Conservation (phyloP, 2,113 vertebrate species). For the Sapajus apella region DNA sequence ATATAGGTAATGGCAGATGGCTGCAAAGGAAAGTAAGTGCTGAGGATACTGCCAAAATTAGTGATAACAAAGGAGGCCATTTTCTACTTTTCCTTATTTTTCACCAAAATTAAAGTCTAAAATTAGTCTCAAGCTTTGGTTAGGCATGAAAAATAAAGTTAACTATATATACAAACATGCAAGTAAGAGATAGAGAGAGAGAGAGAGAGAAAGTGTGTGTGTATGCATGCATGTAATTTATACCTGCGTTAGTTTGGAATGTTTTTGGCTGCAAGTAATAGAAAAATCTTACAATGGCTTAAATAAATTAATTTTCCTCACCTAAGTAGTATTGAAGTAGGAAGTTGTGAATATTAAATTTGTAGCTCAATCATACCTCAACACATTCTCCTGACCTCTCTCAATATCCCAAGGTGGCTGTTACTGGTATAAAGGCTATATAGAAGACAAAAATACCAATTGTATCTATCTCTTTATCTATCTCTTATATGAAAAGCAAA, state of each 20-base stretch:
- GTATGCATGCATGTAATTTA: not conserved
- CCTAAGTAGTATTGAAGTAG: not conserved
- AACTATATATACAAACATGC: not conserved
- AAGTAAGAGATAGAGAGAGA: not conserved
- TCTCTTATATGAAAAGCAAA: slow-evolving; percentile 16
- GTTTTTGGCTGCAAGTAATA: not conserved
- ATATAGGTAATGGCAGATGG: not conserved
- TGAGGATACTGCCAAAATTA: not conserved
- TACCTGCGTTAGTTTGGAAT: not conserved
- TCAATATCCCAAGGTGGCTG: not conserved
- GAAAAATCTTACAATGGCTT: not conserved
- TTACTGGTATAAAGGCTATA: not conserved
- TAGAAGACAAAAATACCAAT: not conserved
- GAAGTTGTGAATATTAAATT: not conserved
- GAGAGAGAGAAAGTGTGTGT: not conserved
- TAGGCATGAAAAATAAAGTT: not conserved
- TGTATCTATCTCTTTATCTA: not conserved
- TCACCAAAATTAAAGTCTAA: not conserved
- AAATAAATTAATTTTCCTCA: not conserved
- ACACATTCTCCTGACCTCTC: not conserved
- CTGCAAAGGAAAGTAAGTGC: not conserved
- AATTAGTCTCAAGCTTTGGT: not conserved
- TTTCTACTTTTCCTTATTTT: not conserved
- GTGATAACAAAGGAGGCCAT: not conserved
- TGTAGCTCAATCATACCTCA: not conserved